phyloP scores from a whole-genome alignment of 1,140 invertebrate genomes.

The Pseudoatta argentina region DNA sequence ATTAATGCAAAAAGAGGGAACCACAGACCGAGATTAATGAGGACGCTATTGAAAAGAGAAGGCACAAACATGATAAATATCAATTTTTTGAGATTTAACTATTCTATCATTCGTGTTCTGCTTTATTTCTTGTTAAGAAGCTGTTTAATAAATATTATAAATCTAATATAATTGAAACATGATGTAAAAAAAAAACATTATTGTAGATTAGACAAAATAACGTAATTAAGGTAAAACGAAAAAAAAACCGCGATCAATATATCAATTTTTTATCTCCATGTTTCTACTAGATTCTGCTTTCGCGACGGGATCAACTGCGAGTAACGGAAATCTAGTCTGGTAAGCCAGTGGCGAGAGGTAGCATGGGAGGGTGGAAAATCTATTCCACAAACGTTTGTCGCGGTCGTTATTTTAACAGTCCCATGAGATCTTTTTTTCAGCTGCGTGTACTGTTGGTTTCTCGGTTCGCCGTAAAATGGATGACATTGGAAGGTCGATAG shows the following conservation, averaged over 20 bases:
- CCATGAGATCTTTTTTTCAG: conserved; percentile 75
- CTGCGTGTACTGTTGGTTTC: conserved; percentile 71
- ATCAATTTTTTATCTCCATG: conserved; percentile 54
- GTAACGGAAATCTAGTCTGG: conserved; percentile 78
- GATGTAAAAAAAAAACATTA: neutral
- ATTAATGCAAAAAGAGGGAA: conserved; percentile 42
- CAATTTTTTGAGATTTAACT: neutral
- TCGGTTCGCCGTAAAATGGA: conserved; percentile 30
- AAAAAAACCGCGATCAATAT: conserved; percentile 20
- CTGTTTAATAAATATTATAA: neutral
- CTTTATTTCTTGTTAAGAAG: neutral
- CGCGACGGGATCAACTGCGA: conserved; percentile 55
- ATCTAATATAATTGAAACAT: neutral
- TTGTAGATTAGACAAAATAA: neutral
- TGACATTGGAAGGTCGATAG: conserved; percentile 35
- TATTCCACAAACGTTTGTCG: conserved; percentile 79
- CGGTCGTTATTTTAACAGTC: conserved; percentile 78
- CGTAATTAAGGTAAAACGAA: conserved; percentile 25
- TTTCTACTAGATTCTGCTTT: conserved; percentile 64
- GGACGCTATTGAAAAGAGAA: neutral
- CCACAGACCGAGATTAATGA: neutral
- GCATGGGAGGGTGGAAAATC: conserved; percentile 76
- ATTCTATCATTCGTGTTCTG: neutral
- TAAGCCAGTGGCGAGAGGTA: conserved; percentile 46
- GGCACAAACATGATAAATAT: neutral